Conservation (phyloP, 2,797 vertebrate genomes). For the Betta splendens region DNA sequence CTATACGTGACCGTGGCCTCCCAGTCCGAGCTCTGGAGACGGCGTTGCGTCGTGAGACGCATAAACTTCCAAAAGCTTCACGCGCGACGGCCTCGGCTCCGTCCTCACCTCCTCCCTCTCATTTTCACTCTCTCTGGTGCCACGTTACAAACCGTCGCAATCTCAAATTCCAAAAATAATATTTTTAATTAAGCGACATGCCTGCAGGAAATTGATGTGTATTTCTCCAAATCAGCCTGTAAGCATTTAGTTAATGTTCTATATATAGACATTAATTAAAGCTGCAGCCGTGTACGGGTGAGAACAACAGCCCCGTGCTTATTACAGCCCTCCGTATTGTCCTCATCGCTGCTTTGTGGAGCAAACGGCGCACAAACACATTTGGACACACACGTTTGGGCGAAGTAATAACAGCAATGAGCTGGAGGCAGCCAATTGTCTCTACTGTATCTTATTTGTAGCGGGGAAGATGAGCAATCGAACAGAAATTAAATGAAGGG, state of each 20-base stretch:
- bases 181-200: constrained; percentile 67
- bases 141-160: constrained; percentile 39
- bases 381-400: constrained; percentile 12
- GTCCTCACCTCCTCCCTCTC: neutral
- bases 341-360: constrained; percentile 29
- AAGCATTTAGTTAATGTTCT: constrained; percentile 63
- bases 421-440: constrained; percentile 54
- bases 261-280: constrained; percentile 75
- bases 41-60: too few species aligned
- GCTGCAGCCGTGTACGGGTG: constrained; percentile 36
- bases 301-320: constrained; percentile 55
- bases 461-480: constrained; percentile 50
- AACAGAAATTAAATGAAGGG: constrained; percentile 57
- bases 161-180: constrained; percentile 54
- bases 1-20: too few species aligned
- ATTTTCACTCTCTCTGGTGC: constrained; percentile 8
- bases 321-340: constrained; percentile 53
- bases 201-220: constrained; percentile 53
- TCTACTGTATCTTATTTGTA: constrained; percentile 58
- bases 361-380: constrained; percentile 39
- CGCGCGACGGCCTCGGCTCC: neutral
- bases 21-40: too few species aligned
- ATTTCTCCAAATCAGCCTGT: constrained; percentile 58
- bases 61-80: too few species aligned
- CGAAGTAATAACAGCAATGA: constrained; percentile 49